phyloP scores from a whole-genome alignment of 2,797 vertebrate genomes.

The Sitta carolinensis region DNA sequence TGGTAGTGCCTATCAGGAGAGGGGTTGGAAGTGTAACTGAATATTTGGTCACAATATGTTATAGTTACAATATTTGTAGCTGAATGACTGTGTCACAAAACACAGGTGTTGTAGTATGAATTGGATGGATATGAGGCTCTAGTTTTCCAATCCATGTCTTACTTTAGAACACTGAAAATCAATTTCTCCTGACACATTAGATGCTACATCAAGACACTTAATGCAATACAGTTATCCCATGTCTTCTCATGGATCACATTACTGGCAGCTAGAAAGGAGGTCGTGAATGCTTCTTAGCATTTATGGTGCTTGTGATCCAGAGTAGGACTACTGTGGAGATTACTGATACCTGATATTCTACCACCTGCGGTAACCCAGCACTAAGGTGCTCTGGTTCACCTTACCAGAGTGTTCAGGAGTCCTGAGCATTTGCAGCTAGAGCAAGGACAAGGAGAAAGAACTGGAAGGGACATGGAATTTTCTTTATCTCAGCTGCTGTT shows the following conservation, averaged over 20 bases:
- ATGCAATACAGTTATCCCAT: neutral
- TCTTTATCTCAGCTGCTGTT: neutral
- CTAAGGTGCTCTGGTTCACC: neutral
- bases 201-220: neutral
- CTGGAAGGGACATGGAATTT: neutral
- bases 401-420: neutral
- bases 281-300: accelerated
- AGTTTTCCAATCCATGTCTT: neutral
- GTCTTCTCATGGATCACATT: neutral
- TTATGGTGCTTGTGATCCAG: neutral
- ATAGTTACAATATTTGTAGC: too few relatives aligned
- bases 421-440: neutral
- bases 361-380: neutral
- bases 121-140: neutral
- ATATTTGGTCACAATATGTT: neutral
- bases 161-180: neutral
- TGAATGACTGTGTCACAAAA: neutral
- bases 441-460: neutral
- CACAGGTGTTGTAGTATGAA: neutral
- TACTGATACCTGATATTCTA: neutral
- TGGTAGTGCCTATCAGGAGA: neutral
- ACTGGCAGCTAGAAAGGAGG: neutral
- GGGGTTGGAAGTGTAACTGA: neutral
- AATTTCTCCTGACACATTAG: neutral
- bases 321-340: neutral